Evolutionary conservation across 2,797 vertebrate species (phyloP), one percentile per base, ranked within the genome.

Genomic region (Acanthiza pusilla): DNA sequence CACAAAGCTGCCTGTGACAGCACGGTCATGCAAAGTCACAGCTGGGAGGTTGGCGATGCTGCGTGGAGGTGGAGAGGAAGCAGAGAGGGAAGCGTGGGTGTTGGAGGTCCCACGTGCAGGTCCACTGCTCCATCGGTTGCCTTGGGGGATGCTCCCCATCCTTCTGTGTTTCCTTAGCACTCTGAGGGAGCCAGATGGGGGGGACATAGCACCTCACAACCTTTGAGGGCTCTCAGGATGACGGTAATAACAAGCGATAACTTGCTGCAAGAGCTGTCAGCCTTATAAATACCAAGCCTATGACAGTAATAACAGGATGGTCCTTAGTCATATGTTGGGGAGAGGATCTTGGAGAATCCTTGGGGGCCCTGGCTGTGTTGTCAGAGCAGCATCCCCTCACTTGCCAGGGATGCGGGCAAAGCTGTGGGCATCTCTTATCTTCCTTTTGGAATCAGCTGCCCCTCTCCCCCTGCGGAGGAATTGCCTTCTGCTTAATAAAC

Each of bases 401-500:
- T 88, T 94, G 67, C 43, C 67, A 81, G 30, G 40, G 53, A 66
- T 63, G 29, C 3, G 7, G 70, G n/a, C 2, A 19, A 79, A 76
- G 30, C 51, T 65, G 53, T 34, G 82, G 50, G 74, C 63, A 32
- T 92, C 25, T 93, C 71, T 93, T 55, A 77, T 29, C 26, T 95
- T 88, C 42, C 66, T 42, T 91, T 54, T 45, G 60, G 85, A 96
- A 84, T 91, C 61, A 94, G 86, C 91, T 94, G 72, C 47, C 79
- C 89, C 83, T 93, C 86, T 96, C 47, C 68, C 79, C 79, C 74
- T 93, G 92, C 25, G 8, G 78, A 95, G 88, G 92, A 96, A 96
- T 87, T 85, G 95, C 94, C 88, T 97, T 97, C 92, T 96, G 95
- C 96, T 97, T 97, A 97, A 97, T 97, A 97, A 97, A 97, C 0